These are phyloP conservation scores for Mycetomoellerius zeteki DNA, from an alignment of 1,140 invertebrate species.

Conservation along the genomic window DNA sequence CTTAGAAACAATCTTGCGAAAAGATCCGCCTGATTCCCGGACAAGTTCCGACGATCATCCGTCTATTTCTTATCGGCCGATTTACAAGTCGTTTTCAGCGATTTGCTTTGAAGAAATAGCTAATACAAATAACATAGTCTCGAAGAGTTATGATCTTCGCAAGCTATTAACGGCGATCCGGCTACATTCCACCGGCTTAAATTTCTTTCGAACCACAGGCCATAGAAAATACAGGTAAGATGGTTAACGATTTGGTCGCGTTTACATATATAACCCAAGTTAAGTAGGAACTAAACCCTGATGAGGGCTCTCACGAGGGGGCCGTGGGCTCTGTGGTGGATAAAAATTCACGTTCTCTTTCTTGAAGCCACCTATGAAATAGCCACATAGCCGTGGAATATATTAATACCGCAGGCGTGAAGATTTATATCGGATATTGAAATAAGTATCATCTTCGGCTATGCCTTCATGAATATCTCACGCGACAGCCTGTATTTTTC, in stretches of 20 bases:
- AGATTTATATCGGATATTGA: constrained; percentile 73
- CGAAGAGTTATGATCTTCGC: constrained; percentile 74
- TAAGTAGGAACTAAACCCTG: constrained; percentile 77
- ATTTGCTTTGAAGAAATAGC: constrained; percentile 22
- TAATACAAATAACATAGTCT: constrained; percentile 56
- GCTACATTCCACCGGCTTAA: constrained; percentile 70
- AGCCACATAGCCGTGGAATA: constrained; percentile 52
- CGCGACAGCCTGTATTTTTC: constrained; percentile 51
- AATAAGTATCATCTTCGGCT: constrained; percentile 37
- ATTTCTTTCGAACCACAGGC: constrained; percentile 63
- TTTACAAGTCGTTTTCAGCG: constrained; percentile 43
- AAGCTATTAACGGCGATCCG: constrained; percentile 74
- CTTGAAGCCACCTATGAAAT: constrained; percentile 70
- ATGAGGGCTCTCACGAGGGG: constrained; percentile 77
- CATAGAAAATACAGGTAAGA: constrained; percentile 74
- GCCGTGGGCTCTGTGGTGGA: constrained; percentile 49
- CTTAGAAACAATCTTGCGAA: not conserved
- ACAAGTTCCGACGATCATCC: not conserved
- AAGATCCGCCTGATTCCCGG: not conserved
- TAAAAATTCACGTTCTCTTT: constrained; percentile 72
- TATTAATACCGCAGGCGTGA: constrained; percentile 73
- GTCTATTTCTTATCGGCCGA: constrained; percentile 3
- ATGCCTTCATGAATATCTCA: constrained; percentile 66
- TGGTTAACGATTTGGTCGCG: constrained; percentile 76
- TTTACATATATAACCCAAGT: constrained; percentile 77